Evolutionary conservation across 2,888 invertebrate species (phyloP), one percentile per base, ranked within the genome.

Genomic region (Oligia fasciuncula): DNA sequence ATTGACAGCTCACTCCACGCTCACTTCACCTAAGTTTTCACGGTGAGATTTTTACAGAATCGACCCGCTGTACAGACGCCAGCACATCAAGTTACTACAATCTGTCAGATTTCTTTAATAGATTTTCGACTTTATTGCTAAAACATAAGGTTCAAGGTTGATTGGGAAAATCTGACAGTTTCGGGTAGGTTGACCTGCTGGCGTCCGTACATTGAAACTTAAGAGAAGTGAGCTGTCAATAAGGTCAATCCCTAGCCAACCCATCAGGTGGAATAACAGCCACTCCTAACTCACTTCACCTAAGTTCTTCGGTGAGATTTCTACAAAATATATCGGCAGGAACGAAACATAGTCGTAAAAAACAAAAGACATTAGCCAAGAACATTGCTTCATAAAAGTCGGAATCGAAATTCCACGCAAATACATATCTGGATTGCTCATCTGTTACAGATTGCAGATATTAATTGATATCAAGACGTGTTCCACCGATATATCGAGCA

Each of bases 391-490:
- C 9, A 60, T 29, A 43, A 35, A 54, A 65, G 0, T 14, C 49
- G 0, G 3, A 68, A 40, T 65, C 11, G 23, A 23, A 65, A 40
- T 23, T 35, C 46, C 14, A 29, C 9, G 19, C 51, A 51, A n/a
- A 75, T 35, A 35, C 9, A 46, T 35, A 72, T 74, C n/a, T 35
- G 11, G 11, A 29, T 68, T 40, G 40, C 68, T 63, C 68, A 65
- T 29, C 63, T 29, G 77, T 11, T 35, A 14, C 68, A 35, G 49
- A 73, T 51, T n/a, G n/a, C 29, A 62, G 46, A 68, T 46, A 81
- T 83, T 79, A 81, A 84, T 81, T 81, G 71, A 80, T 86, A 86
- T 73, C 76, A 81, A 88, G 81, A 81, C 65, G 35, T 67, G 29
- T 46, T 51, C 29, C 43, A 17, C 0, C 35, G 43, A 63, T 49